Evolutionary conservation across 1,140 invertebrate genomes (phyloP).

Genomic region (Drosophila quadrilineata): DNA sequence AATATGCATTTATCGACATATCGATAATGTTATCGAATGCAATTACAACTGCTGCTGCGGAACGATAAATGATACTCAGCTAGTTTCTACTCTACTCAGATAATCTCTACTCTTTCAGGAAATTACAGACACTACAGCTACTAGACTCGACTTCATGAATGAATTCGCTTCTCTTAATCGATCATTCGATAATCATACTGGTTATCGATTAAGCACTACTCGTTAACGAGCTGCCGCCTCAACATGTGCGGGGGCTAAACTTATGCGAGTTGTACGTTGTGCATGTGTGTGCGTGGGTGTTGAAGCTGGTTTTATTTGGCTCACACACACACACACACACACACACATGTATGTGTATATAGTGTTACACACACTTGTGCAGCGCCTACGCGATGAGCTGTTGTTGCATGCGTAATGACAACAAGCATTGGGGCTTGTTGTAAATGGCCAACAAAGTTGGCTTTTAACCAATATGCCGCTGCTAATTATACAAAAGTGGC

Average conservation of each 20-base stretch:
- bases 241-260: not conserved
- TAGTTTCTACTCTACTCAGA: too few species aligned
- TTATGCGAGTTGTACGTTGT: not conserved
- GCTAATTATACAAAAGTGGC: constrained; percentile 55
- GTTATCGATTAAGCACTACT: too few species aligned
- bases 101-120: too few species aligned
- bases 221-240: not conserved
- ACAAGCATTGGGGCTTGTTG: constrained; percentile 46
- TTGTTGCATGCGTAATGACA: constrained; percentile 51
- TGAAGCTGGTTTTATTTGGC: constrained; percentile 33
- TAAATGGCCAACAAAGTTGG: constrained; percentile 38
- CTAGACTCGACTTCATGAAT: too few species aligned
- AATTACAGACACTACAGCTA: too few species aligned
- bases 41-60: too few species aligned
- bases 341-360: not conserved
- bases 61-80: too few species aligned
- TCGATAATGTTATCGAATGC: too few species aligned
- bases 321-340: not conserved
- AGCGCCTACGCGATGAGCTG: constrained; percentile 25
- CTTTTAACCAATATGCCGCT: constrained; percentile 40
- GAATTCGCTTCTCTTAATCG: too few species aligned
- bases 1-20: too few species aligned
- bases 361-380: not conserved
- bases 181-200: too few species aligned
- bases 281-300: constrained; percentile 46